Base-by-base conservation (phyloP, 2,113 vertebrate species). In the Telmatochromis sp. region DNA sequence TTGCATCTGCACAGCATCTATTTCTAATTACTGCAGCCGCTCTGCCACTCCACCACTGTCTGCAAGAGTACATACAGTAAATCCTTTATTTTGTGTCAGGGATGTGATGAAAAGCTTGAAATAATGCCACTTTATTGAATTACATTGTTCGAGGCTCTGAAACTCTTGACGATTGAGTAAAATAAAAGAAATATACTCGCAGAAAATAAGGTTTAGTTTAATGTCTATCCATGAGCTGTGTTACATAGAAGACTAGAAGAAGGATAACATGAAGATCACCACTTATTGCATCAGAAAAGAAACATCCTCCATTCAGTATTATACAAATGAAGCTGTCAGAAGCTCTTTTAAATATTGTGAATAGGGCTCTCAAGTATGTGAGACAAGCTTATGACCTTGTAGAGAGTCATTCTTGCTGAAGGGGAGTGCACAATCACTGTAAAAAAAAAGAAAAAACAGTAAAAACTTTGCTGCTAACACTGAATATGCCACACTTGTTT, bases 341-440 rank as follows among this genome's bases (percentile, higher is more conserved):
- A 51, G 81, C 19, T n/a, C 14, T 84, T 85, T 65, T 75, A 86
- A 86, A 78, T 75, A 50, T 54, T 21, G 26, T 90, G 82, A 90
- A 91, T 84, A 42, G 84, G 12, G 9, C 90, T 86, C 82, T 93
- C 2, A n/a, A 92, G 83, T 83, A 45, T 87, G 33, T 33, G 83
- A 91, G 84, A 83, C 81, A 23, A 87, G 86, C 89, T 83, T 31
- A 7, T 87, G 84, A 92, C 91, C 94, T 93, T 93, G 89, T n/a
- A 79, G 60, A 33, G 65, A 78, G 60, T 82, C 35, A 42, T 86
- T 86, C 40, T 31, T 3, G 28, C 85, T 85, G 79, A 90, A 86
- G 55, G 31, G 57, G 54, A 87, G 80, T 6, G 23, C 78, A 7
- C 68, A 37, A 14, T 71, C 42, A 15, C n/a, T 47, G 51, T 13